Base-by-base conservation (phyloP, 2,888 invertebrate species). In the Gryllus longicercus region DNA sequence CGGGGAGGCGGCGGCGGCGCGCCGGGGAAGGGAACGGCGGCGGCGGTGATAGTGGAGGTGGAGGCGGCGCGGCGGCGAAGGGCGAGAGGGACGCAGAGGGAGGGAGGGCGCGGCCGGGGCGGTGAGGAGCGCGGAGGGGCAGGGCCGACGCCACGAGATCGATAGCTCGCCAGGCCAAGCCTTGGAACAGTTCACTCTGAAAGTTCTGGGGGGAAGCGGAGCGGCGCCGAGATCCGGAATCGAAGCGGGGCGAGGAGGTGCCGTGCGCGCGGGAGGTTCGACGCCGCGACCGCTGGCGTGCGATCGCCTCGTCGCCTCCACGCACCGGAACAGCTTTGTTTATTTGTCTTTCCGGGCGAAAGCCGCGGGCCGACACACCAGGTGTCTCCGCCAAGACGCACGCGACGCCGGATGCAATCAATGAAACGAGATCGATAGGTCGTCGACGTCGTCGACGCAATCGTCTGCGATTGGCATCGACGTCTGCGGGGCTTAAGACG, bases 81-180 rank as follows among this genome's bases (percentile, higher is more conserved):
- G 5, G n/a, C 63, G n/a, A 14, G 63, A n/a, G 63, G 63, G 63
- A 5, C 63, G 14, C 16, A n/a, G 16, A 63, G 63, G 63, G 38
- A 63, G 63, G 63, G 63, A 63, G 63, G 16, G 63, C 14, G 63
- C 63, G 11, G 38, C 38, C 38, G 38, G 38, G 38, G 38, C 38
- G 38, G 38, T 38, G 38, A 38, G 38, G 38, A 14, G 63, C 63
- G 63, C 63, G 63, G 16, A 63, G 63, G 63, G 63, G 63, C 16
- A 18, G 63, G 16, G 11, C 63, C 63, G 63, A n/a, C 63, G 63
- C 14, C 16, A 14, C 16, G 63, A 63, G 63, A 63, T 63, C 63
- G 63, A 63, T 63, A 63, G 63, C 63, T 63, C 63, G 63, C 63
- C 63, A 63, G 63, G 63, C 63, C n/a, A 63, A 63, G 63, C 63